Evolutionary conservation across 2,888 invertebrate species (phyloP).

Genomic region (Tupiocoris notatus): DNA sequence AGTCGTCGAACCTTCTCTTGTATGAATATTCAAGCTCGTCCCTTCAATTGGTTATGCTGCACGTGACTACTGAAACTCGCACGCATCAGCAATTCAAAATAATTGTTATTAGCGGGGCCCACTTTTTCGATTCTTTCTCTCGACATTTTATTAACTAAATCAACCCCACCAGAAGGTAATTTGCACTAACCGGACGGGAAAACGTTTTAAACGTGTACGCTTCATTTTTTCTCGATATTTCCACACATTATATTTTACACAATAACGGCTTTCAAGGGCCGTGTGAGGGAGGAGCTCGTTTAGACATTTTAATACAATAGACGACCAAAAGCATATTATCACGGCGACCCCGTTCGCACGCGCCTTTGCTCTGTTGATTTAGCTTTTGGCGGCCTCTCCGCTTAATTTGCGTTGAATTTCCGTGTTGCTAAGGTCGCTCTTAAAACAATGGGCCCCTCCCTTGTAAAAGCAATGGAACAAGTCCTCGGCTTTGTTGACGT

Average conservation of each 20-base stretch:
- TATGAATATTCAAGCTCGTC: slow-evolving; percentile 38
- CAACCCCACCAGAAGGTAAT: background rate
- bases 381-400: background rate
- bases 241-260: background rate
- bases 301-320: background rate
- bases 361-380: background rate
- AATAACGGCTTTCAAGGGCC: background rate
- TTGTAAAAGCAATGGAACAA: background rate
- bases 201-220: background rate
- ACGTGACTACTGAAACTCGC: slow-evolving; percentile 39
- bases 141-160: background rate
- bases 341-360: background rate
- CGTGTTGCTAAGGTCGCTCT: background rate
- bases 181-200: background rate
- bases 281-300: background rate
- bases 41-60: slow-evolving; percentile 41
- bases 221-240: background rate
- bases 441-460: background rate
- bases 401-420: background rate
- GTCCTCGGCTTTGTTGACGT: background rate
- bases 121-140: background rate
- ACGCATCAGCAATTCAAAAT: slow-evolving; percentile 38
- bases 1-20: background rate
- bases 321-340: background rate
- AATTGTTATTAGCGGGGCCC: slow-evolving; percentile 31